Evolutionary conservation across 2,113 vertebrate genomes (phyloP), one percentile per base, ranked within the genome.

Genomic region (Daphoenositta chrysoptera): DNA sequence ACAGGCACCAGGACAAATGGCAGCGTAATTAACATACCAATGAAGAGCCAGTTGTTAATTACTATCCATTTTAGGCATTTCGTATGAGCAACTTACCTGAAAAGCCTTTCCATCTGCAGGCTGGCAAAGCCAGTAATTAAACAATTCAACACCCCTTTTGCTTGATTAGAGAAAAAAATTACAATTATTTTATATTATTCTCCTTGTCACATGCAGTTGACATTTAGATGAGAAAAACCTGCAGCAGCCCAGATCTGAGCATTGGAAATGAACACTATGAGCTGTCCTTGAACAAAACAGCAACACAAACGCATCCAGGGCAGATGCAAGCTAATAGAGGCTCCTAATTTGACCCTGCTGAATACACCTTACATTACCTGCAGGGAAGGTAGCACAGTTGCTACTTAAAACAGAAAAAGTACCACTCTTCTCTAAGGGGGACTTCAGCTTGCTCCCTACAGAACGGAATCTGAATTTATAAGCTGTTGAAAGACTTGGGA

Each of bases 41-140:
- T 50, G 77, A 96, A 83, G 92, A 95, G 56, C 89, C 64, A 18
- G 44, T 66, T 83, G 91, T 87, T 96, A 97, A 96, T 75, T 93
- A 83, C 93, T 75, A 91, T 45, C 53, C 57, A 84, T 93, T 94
- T 70, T 95, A 79, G 82, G 83, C 92, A 81, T 90, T 93, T 72
- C 81, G 58, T 76, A 60, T 6, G 75, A 97, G 89, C 94, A 63
- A 78, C 95, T 95, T 70, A 96, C 96, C 97, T 96, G 95, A 96
- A 97, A 97, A 92, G 76, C 91, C 66, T 90, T 94, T 66, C 94
- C 56, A 89, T 95, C 57, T 83, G 64, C 80, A 77, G 19, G 75
- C 95, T 56, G 76, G 78, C 47, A 83, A 93, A 94, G 87, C 60
- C 94, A 78, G 82, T 65, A 92, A 97, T 97, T 96, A 96, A 98